Percentiles rank a stretch among this genome's conserved stretches.
Evolutionary conservation across 2,113 vertebrate genomes (phyloP).

Genomic region (Nicator chloris): DNA sequence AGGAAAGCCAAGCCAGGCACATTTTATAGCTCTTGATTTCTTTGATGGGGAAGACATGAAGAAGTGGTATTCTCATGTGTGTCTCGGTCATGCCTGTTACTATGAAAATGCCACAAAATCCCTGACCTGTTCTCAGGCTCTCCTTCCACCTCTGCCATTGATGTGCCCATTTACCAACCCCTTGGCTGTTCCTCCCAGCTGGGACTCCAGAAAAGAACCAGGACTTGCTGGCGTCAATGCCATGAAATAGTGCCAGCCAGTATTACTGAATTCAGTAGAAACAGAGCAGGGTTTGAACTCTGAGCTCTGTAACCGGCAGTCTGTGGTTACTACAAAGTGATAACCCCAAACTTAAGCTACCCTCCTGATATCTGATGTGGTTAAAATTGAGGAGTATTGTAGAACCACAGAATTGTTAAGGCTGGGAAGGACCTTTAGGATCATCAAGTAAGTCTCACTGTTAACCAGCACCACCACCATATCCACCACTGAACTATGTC

Average conservation of each 20-base stretch:
- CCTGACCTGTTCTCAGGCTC: not conserved
- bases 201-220: not conserved
- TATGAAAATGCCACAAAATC: not conserved
- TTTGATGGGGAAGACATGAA: not conserved
- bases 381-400: not conserved
- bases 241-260: not conserved
- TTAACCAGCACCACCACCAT: not conserved
- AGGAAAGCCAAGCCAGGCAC: not conserved
- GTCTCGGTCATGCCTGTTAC: not conserved
- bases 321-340: not conserved
- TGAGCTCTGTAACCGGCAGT: not conserved
- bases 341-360: not conserved
- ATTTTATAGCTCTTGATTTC: not conserved
- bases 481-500: not conserved
- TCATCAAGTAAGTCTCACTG: not conserved
- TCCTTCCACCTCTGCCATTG: not conserved
- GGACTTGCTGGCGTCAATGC: not conserved
- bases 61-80: not conserved
- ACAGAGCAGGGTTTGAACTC: not conserved
- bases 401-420: not conserved
- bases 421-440: not conserved
- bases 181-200: not conserved
- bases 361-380: not conserved
- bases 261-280: not conserved
- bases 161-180: not conserved